phyloP scores from a whole-genome alignment of 2,797 vertebrate genomes.

The Squalus acanthias region DNA sequence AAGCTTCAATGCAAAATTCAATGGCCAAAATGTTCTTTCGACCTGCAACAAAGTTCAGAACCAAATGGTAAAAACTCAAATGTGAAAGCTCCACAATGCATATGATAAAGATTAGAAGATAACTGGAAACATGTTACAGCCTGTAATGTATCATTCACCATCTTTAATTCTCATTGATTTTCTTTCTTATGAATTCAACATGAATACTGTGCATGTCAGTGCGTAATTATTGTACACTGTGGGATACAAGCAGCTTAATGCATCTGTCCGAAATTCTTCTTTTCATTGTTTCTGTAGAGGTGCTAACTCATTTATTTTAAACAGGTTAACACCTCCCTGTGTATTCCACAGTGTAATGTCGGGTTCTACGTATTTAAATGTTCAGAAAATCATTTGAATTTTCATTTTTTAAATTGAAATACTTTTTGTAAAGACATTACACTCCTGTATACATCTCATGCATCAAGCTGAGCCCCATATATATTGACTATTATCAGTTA shows the following conservation, averaged over 20 bases:
- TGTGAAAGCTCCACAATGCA: not conserved
- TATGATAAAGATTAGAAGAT: not conserved
- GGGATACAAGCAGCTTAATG: not conserved
- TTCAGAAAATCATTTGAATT: not conserved
- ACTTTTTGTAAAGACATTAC: not conserved
- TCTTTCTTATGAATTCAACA: not conserved
- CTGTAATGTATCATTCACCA: not conserved
- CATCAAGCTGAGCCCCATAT: not conserved
- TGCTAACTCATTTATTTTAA: slow-evolving; percentile 4
- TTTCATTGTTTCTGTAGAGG: not conserved
- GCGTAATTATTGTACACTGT: not conserved
- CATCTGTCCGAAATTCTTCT: not conserved
- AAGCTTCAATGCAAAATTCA: not conserved
- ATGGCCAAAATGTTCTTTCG: not conserved
- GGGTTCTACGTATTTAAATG: not conserved
- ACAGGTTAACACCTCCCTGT: not conserved
- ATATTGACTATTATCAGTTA: not conserved
- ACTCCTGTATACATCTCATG: not conserved
- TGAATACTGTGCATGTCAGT: not conserved
- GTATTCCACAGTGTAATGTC: not conserved
- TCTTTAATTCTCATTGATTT: not conserved
- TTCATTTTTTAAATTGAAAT: not conserved
- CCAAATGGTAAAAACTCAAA: not conserved
- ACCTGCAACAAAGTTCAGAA: not conserved
- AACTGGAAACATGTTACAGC: not conserved